These are phyloP conservation scores for Myripristis murdjan DNA, from an alignment of 2,797 vertebrate genomes.

Conservation along the genomic window DNA sequence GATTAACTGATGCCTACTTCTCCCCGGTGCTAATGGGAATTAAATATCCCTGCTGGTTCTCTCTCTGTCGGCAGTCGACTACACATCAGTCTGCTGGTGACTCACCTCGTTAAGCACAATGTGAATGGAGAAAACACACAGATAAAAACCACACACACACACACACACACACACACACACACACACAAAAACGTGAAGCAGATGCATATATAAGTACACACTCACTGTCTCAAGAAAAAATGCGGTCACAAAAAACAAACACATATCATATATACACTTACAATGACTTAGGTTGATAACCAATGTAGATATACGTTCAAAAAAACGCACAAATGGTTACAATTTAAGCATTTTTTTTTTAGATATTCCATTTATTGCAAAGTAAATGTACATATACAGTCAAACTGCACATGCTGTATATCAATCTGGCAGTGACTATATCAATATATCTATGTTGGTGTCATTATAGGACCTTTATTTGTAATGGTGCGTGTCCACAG, in stretches of 20 bases:
- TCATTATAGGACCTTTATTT: not conserved
- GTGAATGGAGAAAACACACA: conserved; percentile 21
- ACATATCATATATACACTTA: not conserved
- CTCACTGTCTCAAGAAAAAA: not conserved
- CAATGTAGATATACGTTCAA: not conserved
- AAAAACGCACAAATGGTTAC: not conserved
- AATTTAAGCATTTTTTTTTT: not conserved
- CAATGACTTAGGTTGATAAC: not conserved
- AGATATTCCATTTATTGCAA: not conserved
- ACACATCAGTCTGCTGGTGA: conserved; percentile 55
- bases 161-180: not conserved
- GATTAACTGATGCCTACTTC: conserved; percentile 69
- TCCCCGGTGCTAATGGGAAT: conserved; percentile 67
- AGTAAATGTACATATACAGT: too few relatives aligned
- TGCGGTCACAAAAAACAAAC: not conserved
- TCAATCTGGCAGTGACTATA: too few relatives aligned
- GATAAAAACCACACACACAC: not conserved
- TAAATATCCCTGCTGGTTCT: conserved; percentile 74
- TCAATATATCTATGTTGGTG: too few relatives aligned
- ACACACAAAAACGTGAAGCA: not conserved
- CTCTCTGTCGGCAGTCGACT: conserved; percentile 51
- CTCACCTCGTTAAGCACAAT: conserved; percentile 51
- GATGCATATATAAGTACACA: not conserved
- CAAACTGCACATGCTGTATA: too few relatives aligned
- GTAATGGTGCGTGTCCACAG: too few relatives aligned